These are phyloP conservation scores for Coregonus sp. DNA, from an alignment of 2,797 vertebrate genomes.

Conservation along the genomic window DNA sequence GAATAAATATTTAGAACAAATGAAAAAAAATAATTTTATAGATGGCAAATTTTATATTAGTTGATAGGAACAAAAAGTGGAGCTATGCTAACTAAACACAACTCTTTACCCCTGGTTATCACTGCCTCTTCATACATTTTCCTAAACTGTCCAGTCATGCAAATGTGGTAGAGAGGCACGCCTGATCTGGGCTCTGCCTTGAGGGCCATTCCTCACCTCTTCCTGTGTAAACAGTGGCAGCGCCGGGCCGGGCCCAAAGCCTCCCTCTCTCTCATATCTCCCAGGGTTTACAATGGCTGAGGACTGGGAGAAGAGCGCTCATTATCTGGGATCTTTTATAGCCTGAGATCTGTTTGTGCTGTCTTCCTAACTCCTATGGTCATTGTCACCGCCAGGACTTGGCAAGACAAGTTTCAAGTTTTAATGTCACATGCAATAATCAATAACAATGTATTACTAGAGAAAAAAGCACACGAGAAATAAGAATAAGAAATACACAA, in stretches of 20 bases:
- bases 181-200: conserved; percentile 29
- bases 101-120: neutral
- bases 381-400: neutral
- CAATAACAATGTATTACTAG: no score
- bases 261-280: conserved; percentile 3
- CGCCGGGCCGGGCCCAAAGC: neutral
- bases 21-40: no score
- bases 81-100: conserved; percentile 5
- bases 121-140: conserved; percentile 34
- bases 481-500: no score
- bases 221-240: conserved; percentile 37
- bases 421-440: no score
- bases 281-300: neutral
- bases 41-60: no score
- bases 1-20: no score
- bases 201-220: conserved; percentile 38
- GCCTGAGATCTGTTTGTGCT: neutral
- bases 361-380: neutral
- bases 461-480: no score
- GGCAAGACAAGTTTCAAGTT: no score
- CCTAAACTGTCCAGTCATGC: conserved; percentile 36
- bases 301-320: neutral
- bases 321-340: neutral
- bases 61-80: neutral
- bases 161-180: conserved; percentile 27